Base-by-base conservation (phyloP, 2,113 vertebrate genomes). In the Sinosuthora webbiana region DNA sequence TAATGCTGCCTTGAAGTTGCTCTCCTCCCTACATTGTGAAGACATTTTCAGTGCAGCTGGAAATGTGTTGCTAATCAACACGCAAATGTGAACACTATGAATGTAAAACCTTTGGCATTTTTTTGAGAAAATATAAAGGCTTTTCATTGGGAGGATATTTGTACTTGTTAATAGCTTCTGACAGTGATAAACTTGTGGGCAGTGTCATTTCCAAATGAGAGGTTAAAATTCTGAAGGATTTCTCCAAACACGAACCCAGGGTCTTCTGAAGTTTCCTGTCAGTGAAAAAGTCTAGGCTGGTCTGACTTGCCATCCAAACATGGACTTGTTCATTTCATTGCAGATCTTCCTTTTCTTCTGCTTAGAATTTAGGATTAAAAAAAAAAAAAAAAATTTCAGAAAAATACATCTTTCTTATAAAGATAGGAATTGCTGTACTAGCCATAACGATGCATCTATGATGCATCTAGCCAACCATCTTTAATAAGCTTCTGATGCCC, bases 51-150 rank as follows among this genome's bases (percentile, higher is more conserved):
- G 64, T 95, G 73, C 94, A 97, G 90, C 96, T 97, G 93, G 94
- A 87, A 89, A 71, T 62, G 77, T 77, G 88, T 93, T 96, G 96
- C 94, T 94, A 97, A 97, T 97, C 94, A 95, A 90, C 80, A 91
- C 12, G 2, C 7, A 56, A 92, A 94, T 87, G 47, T 75, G 52
- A 88, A 50, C 47, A 22, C 11, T 74, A 80, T 33, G 31, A 85
- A 89, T 84, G 65, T 7, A 89, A 89, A 75, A 62, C 35, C 50
- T 22, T 15, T 83, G 70, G 41, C 31, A 68, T 74, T 93, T 90
- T 77, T 44, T 39, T 82, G 41, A 53, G 59, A 73, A 91, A 86
- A 79, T 63, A 42, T 57, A 52, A 87, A 91, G 49, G 8, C 16
- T 86, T 5, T 88, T 92, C 22, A 35, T 93, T 56, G 68, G 90